Conservation (phyloP, 2,797 vertebrate species). For the Macropodus opercularis region DNA sequence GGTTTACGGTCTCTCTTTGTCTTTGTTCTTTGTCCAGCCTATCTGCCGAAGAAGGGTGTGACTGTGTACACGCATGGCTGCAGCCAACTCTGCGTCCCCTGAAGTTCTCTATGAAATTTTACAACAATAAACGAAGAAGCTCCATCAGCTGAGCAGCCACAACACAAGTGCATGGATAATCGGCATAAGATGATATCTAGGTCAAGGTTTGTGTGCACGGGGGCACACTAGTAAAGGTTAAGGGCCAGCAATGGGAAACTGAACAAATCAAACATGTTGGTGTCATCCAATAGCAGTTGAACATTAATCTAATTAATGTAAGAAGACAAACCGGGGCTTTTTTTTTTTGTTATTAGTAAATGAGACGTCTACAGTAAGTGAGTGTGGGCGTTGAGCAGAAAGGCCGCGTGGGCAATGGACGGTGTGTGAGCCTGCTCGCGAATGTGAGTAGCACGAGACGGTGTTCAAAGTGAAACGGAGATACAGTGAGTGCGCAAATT, state of each 20-base stretch:
- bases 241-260: slow-evolving; percentile 46
- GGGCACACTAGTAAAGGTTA: slow-evolving; percentile 51
- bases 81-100: slow-evolving; percentile 48
- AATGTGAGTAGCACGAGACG: slow-evolving; percentile 36
- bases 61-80: slow-evolving; percentile 62
- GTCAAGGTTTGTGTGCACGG: slow-evolving; percentile 55
- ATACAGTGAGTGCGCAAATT: slow-evolving; percentile 38
- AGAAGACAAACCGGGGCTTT: slow-evolving; percentile 28
- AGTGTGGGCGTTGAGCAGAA: slow-evolving; percentile 46
- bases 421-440: slow-evolving; percentile 43
- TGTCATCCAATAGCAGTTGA: slow-evolving; percentile 30
- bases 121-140: slow-evolving; percentile 39
- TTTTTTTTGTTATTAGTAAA: slow-evolving; percentile 36
- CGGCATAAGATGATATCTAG: slow-evolving; percentile 64
- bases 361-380: slow-evolving; percentile 36
- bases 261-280: slow-evolving; percentile 44
- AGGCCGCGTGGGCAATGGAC: slow-evolving; percentile 51
- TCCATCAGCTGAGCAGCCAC: slow-evolving; percentile 35
- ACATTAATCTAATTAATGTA: slow-evolving; percentile 35
- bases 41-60: slow-evolving; percentile 64
- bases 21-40: slow-evolving; percentile 67
- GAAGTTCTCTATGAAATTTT: slow-evolving; percentile 32
- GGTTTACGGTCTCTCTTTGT: slow-evolving; percentile 62
- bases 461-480: slow-evolving; percentile 54
- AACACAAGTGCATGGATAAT: slow-evolving; percentile 54